Evolutionary conservation across 2,888 invertebrate genomes (phyloP).

Genomic region (Desoria tigrina): DNA sequence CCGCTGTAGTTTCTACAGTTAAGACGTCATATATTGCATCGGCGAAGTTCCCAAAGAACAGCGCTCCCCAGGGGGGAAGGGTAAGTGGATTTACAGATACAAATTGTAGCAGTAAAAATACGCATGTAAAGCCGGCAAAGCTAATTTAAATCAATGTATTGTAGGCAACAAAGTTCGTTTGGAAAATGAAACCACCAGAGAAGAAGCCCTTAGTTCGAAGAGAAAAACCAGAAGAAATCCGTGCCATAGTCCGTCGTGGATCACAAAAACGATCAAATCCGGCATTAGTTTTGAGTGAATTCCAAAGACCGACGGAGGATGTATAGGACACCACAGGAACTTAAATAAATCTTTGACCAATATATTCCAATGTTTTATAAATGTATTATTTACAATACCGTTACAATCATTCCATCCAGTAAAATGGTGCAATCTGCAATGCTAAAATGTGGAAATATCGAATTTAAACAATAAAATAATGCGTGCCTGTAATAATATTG

Average conservation of each 20-base stretch:
- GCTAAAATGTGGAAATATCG: too few relatives aligned
- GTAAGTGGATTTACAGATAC: background rate
- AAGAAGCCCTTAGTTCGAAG: conserved; percentile 95
- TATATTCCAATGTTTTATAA: too few relatives aligned
- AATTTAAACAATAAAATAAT: too few relatives aligned
- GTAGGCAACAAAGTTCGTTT: conserved; percentile 92
- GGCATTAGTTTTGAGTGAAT: conserved; percentile 93
- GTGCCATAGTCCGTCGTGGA: conserved; percentile 94
- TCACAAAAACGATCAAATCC: conserved; percentile 95
- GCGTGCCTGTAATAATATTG: too few relatives aligned
- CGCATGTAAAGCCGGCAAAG: background rate
- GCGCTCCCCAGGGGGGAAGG: too few relatives aligned
- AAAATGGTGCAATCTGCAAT: too few relatives aligned
- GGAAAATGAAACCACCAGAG: conserved; percentile 99
- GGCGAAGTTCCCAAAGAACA: conserved; percentile 97
- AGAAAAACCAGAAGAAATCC: conserved; percentile 90
- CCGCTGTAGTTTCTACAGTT: conserved; percentile 96
- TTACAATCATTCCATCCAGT: too few relatives aligned
- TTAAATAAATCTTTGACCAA: too few relatives aligned
- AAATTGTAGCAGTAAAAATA: background rate
- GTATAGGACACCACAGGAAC: conserved; percentile 63
- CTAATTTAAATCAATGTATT: conserved; percentile 48
- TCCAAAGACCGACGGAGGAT: conserved; percentile 87
- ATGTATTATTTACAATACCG: too few relatives aligned
- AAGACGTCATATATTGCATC: conserved; percentile 99